A percentile compares a stretch with the other conserved stretches of the same genome.
These are phyloP conservation scores for Boloria selene DNA, from an alignment of 2,888 invertebrate species.

Conservation along the genomic window DNA sequence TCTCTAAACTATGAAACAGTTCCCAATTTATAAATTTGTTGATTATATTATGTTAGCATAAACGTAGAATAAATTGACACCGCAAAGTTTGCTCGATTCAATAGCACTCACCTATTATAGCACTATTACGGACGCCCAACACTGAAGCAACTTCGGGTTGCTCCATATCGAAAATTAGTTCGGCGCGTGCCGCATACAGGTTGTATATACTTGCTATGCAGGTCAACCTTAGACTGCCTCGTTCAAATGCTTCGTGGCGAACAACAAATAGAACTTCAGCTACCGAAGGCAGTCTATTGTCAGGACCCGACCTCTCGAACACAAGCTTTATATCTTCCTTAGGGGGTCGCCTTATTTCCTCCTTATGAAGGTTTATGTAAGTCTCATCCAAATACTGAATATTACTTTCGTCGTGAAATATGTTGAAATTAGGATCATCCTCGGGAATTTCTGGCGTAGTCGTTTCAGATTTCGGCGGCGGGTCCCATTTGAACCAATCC, in stretches of 20 bases:
- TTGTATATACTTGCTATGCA: slow-evolving; percentile 87
- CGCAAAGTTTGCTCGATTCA: slow-evolving; percentile 31
- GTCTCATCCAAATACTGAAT: slow-evolving; percentile 76
- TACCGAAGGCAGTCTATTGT: slow-evolving; percentile 68
- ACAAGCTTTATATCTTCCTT: slow-evolving; percentile 65
- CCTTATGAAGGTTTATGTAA: slow-evolving; percentile 74
- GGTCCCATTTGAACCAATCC: slow-evolving; percentile 77
- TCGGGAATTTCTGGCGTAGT: slow-evolving; percentile 71
- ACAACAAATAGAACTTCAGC: slow-evolving; percentile 84
- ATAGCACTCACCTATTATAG: slow-evolving; percentile 69
- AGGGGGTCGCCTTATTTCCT: slow-evolving; percentile 71
- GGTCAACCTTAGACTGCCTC: slow-evolving; percentile 84
- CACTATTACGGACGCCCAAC: slow-evolving; percentile 86
- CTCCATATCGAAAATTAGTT: slow-evolving; percentile 87
- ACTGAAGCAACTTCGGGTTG: slow-evolving; percentile 89
- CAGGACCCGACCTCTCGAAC: slow-evolving; percentile 70
- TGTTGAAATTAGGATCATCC: slow-evolving; percentile 69
- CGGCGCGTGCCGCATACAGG: slow-evolving; percentile 84
- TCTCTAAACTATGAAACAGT: not conserved
- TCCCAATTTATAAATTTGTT: slow-evolving; percentile 18
- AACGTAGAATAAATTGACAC: slow-evolving; percentile 23
- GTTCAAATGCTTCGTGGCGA: slow-evolving; percentile 84
- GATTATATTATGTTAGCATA: slow-evolving; percentile 7
- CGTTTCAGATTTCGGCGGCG: slow-evolving; percentile 67
- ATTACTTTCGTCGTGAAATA: slow-evolving; percentile 74